Evolutionary conservation across 2,797 vertebrate genomes (phyloP), one percentile per base, ranked within the genome.

Genomic region (Crocodylus rhombifer): DNA sequence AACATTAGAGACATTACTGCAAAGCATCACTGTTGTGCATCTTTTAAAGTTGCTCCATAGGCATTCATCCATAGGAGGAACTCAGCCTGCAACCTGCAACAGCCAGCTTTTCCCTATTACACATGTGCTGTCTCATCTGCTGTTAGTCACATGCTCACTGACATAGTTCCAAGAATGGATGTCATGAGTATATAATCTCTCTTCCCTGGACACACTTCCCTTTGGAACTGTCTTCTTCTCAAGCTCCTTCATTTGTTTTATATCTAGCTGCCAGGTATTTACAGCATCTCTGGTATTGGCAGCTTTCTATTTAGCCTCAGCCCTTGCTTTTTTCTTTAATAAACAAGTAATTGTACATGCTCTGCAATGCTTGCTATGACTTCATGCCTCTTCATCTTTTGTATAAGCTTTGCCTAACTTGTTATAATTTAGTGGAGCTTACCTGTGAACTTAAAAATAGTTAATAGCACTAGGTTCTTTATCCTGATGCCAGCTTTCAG

Each of bases 201-300:
- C 76, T 92, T 25, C 28, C 55, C 36, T 85, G 63, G 64, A 2
- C 10, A n/a, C 25, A 78, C 33, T 11, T 21, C 11, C 36, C 26
- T 2, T 0, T 76, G 30, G 33, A 86, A 82, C 73, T 75, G 7
- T 86, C 17, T 88, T 3, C 16, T 60, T 87, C 94, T 81, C 26
- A 62, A 74, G 63, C 21, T 77, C 51, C 28, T 80, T 15, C 33
- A 12, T 20, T 15, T 8, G 3, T 79, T 96, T 76, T 95, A 71
- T 88, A 80, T 91, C 56, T 80, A 56, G 18, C 18, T 88, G n/a
- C 61, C 20, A 89, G 14, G 30, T 94, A 88, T 90, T 77, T 77
- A 77, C 86, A 95, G 80, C 58, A 36, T 71, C 7, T 61, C 33
- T 85, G 1, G 42, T 4, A 2, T 16, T 82, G 23, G 6, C 20